Evolutionary conservation across 64 coral and sea anemone genomes (phyloP), one percentile per base, ranked within the genome.

Genomic region (Porites australiensis): DNA sequence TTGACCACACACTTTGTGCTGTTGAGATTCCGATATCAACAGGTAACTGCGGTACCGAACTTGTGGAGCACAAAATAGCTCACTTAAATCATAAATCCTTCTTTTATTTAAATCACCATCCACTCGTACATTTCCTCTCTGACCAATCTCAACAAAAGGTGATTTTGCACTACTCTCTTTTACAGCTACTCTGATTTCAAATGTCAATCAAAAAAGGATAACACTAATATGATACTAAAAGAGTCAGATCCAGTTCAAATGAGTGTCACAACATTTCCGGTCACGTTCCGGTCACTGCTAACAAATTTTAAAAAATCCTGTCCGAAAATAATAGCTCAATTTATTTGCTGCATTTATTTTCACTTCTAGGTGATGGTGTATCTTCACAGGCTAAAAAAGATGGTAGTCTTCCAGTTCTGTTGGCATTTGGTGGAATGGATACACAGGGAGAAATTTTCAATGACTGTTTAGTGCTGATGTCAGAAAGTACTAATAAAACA

Each of bases 371-470:
- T 84, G 16, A 67, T 10, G 14, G 18, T 51, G 47, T 44, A 51
- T 47, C 60, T 84, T 16, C 13, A 7, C n/a, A 5, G 16, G 13
- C 58, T 22, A 10, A 68, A 67, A 20, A 4, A 80, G 47, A 9
- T 50, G 62, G 51, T 10, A 52, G 47, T 51, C 2, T 50, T 16
- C 47, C 63, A 21, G 44, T 93, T 13, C 13, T 97, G 59, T 70
- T 97, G 6, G 13, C 94, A 12, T 97, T 97, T 94, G 95, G 95
- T 82, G 95, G 95, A 83, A 97, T 97, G 95, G 95, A 97, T 14
- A 91, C 95, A 70, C 87, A 82, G 60, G 95, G 95, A 81, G 88
- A 94, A 79, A 97, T 97, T 57, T 86, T 97, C 44, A 97, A 93
- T 94, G 95, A 97, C 88, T 97, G 88, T 82, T 88, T 97, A 20